Evolutionary conservation across 2,888 invertebrate species (phyloP), one percentile per base, ranked within the genome.

Genomic region (Rhopalosiphum nymphaeae): DNA sequence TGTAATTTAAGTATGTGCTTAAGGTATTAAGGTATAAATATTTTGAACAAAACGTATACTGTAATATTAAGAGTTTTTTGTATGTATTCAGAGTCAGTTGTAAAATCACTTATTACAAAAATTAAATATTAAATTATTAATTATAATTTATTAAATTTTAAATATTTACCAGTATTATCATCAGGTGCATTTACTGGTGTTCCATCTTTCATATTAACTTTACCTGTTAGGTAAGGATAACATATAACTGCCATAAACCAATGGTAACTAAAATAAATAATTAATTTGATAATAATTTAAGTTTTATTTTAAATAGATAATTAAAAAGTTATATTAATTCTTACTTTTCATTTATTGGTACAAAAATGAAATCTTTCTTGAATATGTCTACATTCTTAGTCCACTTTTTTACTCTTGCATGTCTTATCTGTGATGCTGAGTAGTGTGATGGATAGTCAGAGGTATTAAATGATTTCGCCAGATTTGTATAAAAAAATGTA

Each of bases 211-310:
- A 87, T 91, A 56, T 61, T 21, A 10, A 95, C 89, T 16, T 95
- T 94, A 0, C 97, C 97, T 91, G 97, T 97, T 95, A 98, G 96
- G 92, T 98, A 97, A 88, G 99, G 99, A 96, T 98, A 99, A 96
- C 99, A 99, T 94, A 99, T 98, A 91, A 99, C 98, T 3, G 99
- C 99, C 95, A 99, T 97, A 96, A 98, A 99, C 99, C 99, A 99
- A 96, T 99, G 99, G 89, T 98, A 96, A 95, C 97, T 97, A 95
- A 89, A 78, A 78, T 21, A 9, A 42, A 53, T 53, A 36, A 78
- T 78, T 36, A 98, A 96, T 95, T 97, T 97, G 95, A 49, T 96
- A 95, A 95, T 92, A 93, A 91, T 56, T 56, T 56, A 56, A 42
- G 29, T 42, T 36, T 42, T 78, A 78, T 78, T 29, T 3, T 42